Evolutionary conservation across 1,140 invertebrate genomes (phyloP), one percentile per base, ranked within the genome.

Genomic region (Camponotus floridanus): DNA sequence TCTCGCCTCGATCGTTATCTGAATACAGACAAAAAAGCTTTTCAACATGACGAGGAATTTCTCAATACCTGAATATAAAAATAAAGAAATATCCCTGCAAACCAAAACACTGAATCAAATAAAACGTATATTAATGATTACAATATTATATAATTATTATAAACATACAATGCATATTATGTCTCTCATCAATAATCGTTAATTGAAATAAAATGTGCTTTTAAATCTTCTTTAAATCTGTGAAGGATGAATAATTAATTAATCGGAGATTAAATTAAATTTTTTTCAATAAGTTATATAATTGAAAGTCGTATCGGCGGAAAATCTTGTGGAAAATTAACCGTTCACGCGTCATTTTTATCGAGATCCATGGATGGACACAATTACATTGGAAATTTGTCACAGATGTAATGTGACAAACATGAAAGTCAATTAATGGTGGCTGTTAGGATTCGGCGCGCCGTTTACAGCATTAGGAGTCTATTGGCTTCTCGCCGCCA

Each of bases 381-480:
- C 18, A 18, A 73, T 36, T 26, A 26, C 26, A 26, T 26, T 11
- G 62, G 26, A 48, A 73, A 83, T 74, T 61, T 74, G 39, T 74
- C n/a, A 59, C n/a, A 11, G 18, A 33, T 64, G 26, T 39, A 42
- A 59, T 79, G 15, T 74, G 85, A 88, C 65, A 78, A 87, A 86
- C 31, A 26, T 79, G 42, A 65, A 80, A 86, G 83, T 89, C 83
- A 84, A 90, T 90, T 90, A 90, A 90, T 64, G 18, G 4, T 15
- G 39, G 31, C 62, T 39, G 33, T 39, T 71, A 71, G 88, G 64
- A 83, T 68, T 86, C 61, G 39, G 51, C 18, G 39, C 55, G 73
- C 45, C 86, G 51, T 86, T 87, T 87, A 87, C 65, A 67, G 31
- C 57, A n/a, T 87, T 85, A 84, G 68, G 57, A 79, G 45, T 74